These are phyloP conservation scores for Biston betularia DNA, from an alignment of 2,888 invertebrate species.

Conservation along the genomic window DNA sequence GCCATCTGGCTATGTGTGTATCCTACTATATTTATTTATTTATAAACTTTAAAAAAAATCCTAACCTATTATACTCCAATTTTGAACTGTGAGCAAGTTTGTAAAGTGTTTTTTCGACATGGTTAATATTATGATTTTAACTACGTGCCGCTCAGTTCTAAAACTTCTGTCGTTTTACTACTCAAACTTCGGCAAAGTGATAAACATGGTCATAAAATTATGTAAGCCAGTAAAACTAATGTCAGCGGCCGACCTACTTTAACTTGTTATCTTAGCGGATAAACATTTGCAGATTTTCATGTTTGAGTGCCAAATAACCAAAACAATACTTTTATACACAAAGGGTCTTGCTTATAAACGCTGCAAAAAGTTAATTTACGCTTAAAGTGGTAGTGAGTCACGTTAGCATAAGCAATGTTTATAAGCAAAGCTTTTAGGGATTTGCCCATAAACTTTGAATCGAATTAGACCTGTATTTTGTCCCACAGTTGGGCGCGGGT, in stretches of 20 bases:
- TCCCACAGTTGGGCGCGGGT: no score
- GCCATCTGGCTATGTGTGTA: no score
- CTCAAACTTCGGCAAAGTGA: conserved; percentile 10
- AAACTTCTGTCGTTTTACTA: conserved; percentile 5
- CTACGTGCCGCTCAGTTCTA: neutral
- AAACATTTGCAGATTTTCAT: conserved; percentile 1
- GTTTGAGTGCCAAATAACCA: conserved; percentile 6
- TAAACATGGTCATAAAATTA: conserved; percentile 16
- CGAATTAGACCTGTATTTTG: no score
- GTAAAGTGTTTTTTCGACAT: neutral
- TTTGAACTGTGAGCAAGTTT: conserved; percentile 5
- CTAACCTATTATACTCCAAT: conserved; percentile 7
- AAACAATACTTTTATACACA: neutral
- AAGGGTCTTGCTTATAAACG: no score
- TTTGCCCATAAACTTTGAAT: no score
- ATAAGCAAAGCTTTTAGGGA: no score
- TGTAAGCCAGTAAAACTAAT: conserved; percentile 18
- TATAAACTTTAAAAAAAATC: no score
- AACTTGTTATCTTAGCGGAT: conserved; percentile 3
- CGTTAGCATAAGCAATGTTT: no score
- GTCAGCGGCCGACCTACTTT: conserved; percentile 7
- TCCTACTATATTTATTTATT: no score
- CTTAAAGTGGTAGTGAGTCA: no score
- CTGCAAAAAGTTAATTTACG: no score
- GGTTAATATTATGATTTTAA: neutral